These are phyloP conservation scores for Trinorchestia longiramus DNA, from an alignment of 1,140 invertebrate genomes.

Conservation along the genomic window DNA sequence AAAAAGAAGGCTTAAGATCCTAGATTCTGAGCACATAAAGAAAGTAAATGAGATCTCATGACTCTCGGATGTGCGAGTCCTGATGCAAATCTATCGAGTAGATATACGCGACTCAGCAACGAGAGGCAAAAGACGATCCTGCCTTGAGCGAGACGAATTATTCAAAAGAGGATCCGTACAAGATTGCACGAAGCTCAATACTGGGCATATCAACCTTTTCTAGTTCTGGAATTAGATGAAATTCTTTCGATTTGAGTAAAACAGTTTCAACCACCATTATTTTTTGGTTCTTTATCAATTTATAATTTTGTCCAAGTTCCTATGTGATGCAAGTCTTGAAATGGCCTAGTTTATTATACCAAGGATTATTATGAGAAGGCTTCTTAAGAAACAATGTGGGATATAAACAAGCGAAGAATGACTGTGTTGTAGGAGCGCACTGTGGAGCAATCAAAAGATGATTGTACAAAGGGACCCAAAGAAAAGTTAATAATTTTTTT, in stretches of 20 bases:
- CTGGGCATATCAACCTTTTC: background rate
- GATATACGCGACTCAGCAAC: too few relatives aligned
- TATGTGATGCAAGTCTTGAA: too few relatives aligned
- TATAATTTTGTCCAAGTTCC: too few relatives aligned
- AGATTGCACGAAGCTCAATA: background rate
- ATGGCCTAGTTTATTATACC: too few relatives aligned
- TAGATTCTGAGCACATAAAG: background rate
- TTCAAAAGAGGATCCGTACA: background rate
- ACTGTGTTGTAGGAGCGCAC: too few relatives aligned
- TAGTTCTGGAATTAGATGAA: background rate
- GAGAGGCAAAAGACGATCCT: background rate
- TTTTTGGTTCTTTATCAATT: background rate
- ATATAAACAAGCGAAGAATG: too few relatives aligned
- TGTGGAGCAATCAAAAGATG: too few relatives aligned
- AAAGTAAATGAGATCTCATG: background rate
- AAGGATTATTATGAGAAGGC: too few relatives aligned
- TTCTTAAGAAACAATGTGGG: too few relatives aligned
- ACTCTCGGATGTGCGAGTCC: background rate
- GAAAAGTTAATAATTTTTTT: too few relatives aligned
- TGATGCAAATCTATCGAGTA: background rate
- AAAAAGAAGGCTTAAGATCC: slow-evolving; percentile 8
- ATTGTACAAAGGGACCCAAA: too few relatives aligned
- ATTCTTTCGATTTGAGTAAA: background rate
- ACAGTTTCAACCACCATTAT: background rate
- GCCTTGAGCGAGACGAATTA: background rate